Base-by-base conservation (phyloP, 2,797 vertebrate genomes). In the Schizopygopsis pylzovi region DNA sequence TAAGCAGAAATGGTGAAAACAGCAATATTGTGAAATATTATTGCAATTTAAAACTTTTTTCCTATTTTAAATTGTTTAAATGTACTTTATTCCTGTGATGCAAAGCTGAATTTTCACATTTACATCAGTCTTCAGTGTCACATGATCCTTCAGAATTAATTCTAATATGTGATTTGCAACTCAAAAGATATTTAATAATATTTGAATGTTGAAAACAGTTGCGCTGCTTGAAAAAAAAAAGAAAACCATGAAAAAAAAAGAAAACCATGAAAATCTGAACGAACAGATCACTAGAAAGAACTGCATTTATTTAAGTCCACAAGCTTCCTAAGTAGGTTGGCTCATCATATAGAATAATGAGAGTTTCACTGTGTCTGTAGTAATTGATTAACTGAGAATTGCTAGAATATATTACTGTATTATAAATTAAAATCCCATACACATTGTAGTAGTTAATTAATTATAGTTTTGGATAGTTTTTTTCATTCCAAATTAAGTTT, bases 401-500 rank as follows among this genome's bases (percentile, higher is more conserved):
- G 4, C 33, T 33, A 47, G 43, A 18, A 80, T 67, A 22, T 67
- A 25, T 20, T 20, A 59, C 0, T 15, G 37, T 78, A 54, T 70
- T 16, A 16, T 16, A n/a, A 47, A 41, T 11, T 4, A 52, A 39
- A 9, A 54, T 56, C 13, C 33, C 13, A n/a, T 37, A 8, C 25
- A 49, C 28, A 11, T n/a, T 56, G 43, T 43, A 3, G 15, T 0
- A 18, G 15, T 59, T 61, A 43, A 61, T 41, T 8, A 28, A 43
- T 41, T 5, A 28, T 37, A 1, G 47, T 73, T 63, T 83, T 45
- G 4, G 11, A 72, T 16, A 56, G 20, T 75, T 43, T 49, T 49
- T 79, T 72, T 39, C 76, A 65, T 85, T 83, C 79, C 49, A 71
- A 91, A 92, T 90, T 88, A 92, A 91, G 88, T 90, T 89, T 92